Percentiles rank a stretch among this genome's conserved stretches.
Conservation (phyloP, 2,113 vertebrate genomes). For the Sorex fumeus region DNA sequence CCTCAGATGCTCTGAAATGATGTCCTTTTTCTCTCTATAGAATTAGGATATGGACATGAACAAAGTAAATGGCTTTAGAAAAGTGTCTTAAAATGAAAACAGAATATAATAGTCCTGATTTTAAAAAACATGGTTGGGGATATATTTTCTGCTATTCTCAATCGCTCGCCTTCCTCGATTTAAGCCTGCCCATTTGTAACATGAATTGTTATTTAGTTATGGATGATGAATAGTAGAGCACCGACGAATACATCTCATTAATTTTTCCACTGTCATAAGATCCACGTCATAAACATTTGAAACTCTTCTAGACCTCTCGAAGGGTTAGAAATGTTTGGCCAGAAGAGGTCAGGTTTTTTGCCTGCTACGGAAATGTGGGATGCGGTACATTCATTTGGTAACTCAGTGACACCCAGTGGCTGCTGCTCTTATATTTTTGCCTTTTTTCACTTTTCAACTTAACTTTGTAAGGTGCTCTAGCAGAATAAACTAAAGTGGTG, state of each 20-base stretch:
- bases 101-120: neutral
- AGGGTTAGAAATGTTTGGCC: neutral
- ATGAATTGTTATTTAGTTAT: constrained; percentile 27
- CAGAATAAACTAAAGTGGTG: neutral
- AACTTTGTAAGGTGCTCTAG: neutral
- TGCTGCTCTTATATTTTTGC: constrained; percentile 69
- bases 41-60: neutral
- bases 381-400: constrained; percentile 59
- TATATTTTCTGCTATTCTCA: neutral
- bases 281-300: neutral
- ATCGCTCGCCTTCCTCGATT: neutral
- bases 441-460: neutral
- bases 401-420: constrained; percentile 86
- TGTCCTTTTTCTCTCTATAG: neutral
- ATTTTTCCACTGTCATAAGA: neutral
- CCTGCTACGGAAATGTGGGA: neutral
- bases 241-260: no score
- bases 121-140: constrained; percentile 1
- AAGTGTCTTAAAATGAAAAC: constrained; percentile 51
- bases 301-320: neutral
- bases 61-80: neutral
- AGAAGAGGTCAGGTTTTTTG: constrained; percentile 14
- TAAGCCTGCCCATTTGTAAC: constrained; percentile 34
- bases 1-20: constrained; percentile 38
- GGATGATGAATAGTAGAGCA: neutral